Conservation (phyloP, 2,888 invertebrate genomes). For the Rotaria magnacalcarata region DNA sequence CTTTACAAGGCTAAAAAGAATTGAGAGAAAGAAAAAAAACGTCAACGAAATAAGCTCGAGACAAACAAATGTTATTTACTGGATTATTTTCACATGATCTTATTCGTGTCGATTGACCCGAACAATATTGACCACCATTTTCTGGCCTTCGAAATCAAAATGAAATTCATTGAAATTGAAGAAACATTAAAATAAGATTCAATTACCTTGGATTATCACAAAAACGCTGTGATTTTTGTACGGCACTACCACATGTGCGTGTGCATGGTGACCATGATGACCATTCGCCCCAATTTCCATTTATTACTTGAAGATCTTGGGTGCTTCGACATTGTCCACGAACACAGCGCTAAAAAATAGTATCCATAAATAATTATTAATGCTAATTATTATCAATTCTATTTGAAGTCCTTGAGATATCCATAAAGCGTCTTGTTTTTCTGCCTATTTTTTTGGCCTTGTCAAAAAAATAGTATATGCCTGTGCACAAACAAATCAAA, state of each 20-base stretch:
- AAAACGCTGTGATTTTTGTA: conserved; percentile 37
- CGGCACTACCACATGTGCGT: conserved; percentile 39
- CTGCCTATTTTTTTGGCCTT: not conserved
- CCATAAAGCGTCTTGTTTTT: not conserved
- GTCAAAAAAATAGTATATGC: not conserved
- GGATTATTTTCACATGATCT: conserved; percentile 25
- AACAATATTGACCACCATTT: conserved; percentile 35
- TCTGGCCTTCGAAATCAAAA: not conserved
- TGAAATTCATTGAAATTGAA: not conserved
- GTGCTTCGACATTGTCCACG: conserved; percentile 23
- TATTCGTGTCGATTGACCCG: conserved; percentile 9
- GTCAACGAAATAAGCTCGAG: not conserved
- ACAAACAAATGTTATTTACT: not conserved
- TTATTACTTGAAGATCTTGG: not conserved
- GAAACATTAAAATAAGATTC: not conserved
- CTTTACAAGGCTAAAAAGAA: not conserved
- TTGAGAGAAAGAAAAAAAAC: not conserved
- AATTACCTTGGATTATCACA: conserved; percentile 37
- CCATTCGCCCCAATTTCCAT: conserved; percentile 43
- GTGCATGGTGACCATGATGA: conserved; percentile 38
- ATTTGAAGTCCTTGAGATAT: not conserved
- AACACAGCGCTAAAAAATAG: not conserved
- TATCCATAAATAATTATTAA: too few species aligned
- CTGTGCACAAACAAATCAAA: not conserved
- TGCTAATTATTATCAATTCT: not conserved